Evolutionary conservation across 2,113 vertebrate species (phyloP).

Genomic region (Platysteira castanea): DNA sequence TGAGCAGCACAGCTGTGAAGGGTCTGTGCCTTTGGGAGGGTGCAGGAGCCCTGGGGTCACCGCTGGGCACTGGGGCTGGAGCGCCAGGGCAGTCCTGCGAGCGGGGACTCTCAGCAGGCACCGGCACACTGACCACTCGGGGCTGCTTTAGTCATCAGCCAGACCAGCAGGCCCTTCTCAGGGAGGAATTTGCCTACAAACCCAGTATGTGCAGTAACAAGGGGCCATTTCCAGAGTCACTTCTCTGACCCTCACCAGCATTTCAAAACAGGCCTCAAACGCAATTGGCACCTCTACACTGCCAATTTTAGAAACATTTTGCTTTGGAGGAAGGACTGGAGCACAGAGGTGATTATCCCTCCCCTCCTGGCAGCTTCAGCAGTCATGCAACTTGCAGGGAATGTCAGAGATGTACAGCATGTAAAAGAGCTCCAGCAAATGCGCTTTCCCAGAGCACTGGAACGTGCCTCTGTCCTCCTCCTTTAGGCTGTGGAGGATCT

Average conservation of each 20-base stretch:
- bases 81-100: neutral
- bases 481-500: neutral
- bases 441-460: neutral
- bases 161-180: neutral
- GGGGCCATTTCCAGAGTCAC: constrained; percentile 16
- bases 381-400: neutral
- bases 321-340: constrained; percentile 28
- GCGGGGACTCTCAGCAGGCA: neutral
- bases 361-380: constrained; percentile 15
- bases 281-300: neutral
- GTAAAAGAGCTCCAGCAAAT: neutral
- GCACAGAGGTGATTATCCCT: constrained; percentile 38
- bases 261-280: neutral
- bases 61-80: neutral
- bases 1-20: neutral
- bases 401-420: constrained; percentile 3
- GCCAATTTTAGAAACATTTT: constrained; percentile 41
- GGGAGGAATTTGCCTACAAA: neutral
- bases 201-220: neutral
- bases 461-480: neutral
- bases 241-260: neutral
- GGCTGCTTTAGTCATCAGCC: neutral
- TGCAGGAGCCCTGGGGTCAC: neutral
- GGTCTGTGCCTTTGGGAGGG: fast-evolving
- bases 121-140: neutral